Base-by-base conservation (phyloP, 2,888 invertebrate genomes). In the Drosophila suboccidentalis region DNA sequence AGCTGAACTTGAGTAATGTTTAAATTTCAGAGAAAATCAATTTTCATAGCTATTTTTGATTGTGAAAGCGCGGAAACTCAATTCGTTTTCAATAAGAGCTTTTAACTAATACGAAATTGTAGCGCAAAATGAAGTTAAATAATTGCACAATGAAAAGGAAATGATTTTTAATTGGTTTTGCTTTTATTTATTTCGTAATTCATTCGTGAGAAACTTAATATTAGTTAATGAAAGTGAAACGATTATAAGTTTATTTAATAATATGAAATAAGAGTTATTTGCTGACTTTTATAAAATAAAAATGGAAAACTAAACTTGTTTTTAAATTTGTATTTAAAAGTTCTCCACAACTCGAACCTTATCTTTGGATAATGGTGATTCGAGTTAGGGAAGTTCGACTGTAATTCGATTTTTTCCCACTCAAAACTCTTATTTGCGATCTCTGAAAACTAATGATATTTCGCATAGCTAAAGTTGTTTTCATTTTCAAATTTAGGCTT, bases 111-210 rank as follows among this genome's bases (percentile, higher is more conserved):
- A 50, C 58, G 44, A 50, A 57, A 57, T n/a, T 13, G 26, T 11
- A 26, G 57, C 22, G 22, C 44, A 51, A 57, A 51, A 46, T 22
- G 26, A 41, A 58, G 22, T 32, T 11, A 34, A 39, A 68, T 58
- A 68, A 66, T 68, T 68, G 51, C 68, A 58, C 32, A 66, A 47
- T 38, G 17, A 53, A 51, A 65, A 36, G 51, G 59, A 66, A 68
- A 66, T 66, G n/a, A 10, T 17, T 39, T 47, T 10, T 8, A 47
- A 17, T 36, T 57, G 44, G 34, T 26, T 32, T 54, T 17, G 17
- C n/a, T n/a, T 4, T 46, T 46, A 26, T n/a, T 46, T 46, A 26
- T 46, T n/a, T 46, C 46, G 9, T 39, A 39, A 39, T 39, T 15
- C 15, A 17, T 17, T 39, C 39, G 15, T 39, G 9, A 39, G 39